Evolutionary conservation across 92 coral and sea anemone species (phyloP), one percentile per base, ranked within the genome.

Genomic region (Palythoa caribaeorum): DNA sequence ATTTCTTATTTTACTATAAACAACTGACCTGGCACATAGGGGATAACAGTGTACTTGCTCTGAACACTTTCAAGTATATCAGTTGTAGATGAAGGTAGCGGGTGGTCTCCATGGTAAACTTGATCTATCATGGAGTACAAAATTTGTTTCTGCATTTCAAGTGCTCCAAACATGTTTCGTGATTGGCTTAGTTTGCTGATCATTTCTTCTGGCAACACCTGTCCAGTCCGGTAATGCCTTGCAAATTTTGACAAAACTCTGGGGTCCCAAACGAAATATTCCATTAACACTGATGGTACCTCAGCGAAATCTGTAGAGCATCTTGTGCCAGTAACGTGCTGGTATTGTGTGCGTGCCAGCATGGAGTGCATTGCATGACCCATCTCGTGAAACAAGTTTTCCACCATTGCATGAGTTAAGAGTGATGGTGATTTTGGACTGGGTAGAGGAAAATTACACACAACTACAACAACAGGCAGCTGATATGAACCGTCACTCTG

Each of bases 281-380:
- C 99, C 99, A 97, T 97, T 12, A 97, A 88, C 47, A 97, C 96
- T 2, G 99, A 97, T 1, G 99, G 99, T 0, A 97, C 99, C 80
- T 97, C 99, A 0, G 98, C 99, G 91, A 97, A 94, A 74, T 97
- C 99, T 84, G 99, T 97, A 9, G 98, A 90, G 66, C 97, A 95
- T 39, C 99, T 88, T 1, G 99, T 97, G 6, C 99, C 99, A 35
- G 99, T 97, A 3, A 97, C 96, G 73, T 97, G 99, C 36, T 97
- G 99, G 89, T 92, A 95, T 76, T 88, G 94, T 12, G 99, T 97
- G 73, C 99, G 94, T 14, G 96, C 99, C 44, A 97, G 92, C 99
- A 97, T 97, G n/a, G 99, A 97, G 84, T 97, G 99, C 98, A 97
- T 93, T 0, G 99, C 99, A 91, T 97, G 99, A 9, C 99, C 99